Conservation (phyloP, 2,113 vertebrate genomes). For the Psophia crepitans region DNA sequence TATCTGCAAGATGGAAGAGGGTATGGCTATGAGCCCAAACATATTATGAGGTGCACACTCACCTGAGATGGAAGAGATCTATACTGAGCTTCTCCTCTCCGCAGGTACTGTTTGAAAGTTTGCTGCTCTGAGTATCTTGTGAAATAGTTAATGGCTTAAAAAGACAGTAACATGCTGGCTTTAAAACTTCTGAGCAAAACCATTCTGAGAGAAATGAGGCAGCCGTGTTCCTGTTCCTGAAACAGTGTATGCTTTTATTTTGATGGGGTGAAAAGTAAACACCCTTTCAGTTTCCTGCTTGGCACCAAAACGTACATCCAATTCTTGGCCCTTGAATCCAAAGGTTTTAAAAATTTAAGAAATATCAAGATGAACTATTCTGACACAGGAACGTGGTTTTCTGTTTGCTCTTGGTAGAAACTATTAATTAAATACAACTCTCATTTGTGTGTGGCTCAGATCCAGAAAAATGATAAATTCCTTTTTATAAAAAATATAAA, state of each 20-base stretch:
- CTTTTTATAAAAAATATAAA: neutral
- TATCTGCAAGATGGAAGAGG: neutral
- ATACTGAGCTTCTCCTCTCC: neutral
- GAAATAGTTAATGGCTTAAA: neutral
- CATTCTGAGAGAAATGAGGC: neutral
- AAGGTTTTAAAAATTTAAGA: neutral
- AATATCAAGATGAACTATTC: neutral
- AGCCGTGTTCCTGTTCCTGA: neutral
- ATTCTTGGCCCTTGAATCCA: neutral
- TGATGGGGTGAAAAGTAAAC: neutral
- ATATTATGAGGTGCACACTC: neutral
- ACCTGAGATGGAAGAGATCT: neutral
- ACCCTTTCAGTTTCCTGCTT: neutral
- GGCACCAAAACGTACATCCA: neutral
- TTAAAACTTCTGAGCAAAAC: neutral
- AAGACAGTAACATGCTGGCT: neutral
- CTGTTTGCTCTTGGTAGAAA: neutral
- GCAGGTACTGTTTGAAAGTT: neutral
- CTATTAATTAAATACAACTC: neutral
- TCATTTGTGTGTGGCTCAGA: neutral
- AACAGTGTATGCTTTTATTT: neutral
- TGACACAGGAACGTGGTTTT: neutral
- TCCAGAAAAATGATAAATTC: neutral
- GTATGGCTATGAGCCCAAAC: neutral
- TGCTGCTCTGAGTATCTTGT: neutral